phyloP scores from a whole-genome alignment of 2,797 vertebrate genomes.

The Sphenopsis melanotis region DNA sequence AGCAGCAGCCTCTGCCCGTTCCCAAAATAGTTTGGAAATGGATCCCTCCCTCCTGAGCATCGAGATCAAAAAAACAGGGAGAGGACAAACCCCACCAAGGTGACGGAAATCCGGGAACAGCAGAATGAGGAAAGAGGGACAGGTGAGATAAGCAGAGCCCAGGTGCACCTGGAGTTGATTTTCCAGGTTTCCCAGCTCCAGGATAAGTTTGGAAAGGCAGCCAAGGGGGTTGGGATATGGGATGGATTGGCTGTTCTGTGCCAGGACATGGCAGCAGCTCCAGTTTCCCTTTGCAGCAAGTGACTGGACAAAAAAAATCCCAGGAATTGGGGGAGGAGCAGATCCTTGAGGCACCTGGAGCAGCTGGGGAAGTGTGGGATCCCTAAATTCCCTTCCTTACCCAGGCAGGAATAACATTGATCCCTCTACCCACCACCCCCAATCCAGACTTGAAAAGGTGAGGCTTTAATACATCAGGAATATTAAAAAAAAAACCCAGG shows the following conservation, averaged over 20 bases:
- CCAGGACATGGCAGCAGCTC: neutral
- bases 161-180: neutral
- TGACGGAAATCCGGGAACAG: neutral
- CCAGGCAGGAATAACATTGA: neutral
- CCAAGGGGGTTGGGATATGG: neutral
- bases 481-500: neutral
- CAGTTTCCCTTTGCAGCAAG: neutral
- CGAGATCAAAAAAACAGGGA: neutral
- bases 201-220: neutral
- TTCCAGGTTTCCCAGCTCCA: neutral
- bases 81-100: neutral
- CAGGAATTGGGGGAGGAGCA: neutral
- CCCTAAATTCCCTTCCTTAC: neutral
- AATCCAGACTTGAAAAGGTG: neutral
- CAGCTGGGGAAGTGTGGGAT: neutral
- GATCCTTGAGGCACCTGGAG: neutral
- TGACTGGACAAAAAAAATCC: neutral
- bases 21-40: neutral
- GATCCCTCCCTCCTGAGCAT: neutral
- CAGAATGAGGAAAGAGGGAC: neutral
- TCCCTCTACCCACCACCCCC: accelerated
- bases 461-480: neutral
- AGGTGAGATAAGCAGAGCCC: neutral
- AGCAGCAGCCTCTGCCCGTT: neutral
- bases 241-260: neutral